These are phyloP conservation scores for Psephotus haematonotus DNA, from an alignment of 2,113 vertebrate species.

Conservation along the genomic window DNA sequence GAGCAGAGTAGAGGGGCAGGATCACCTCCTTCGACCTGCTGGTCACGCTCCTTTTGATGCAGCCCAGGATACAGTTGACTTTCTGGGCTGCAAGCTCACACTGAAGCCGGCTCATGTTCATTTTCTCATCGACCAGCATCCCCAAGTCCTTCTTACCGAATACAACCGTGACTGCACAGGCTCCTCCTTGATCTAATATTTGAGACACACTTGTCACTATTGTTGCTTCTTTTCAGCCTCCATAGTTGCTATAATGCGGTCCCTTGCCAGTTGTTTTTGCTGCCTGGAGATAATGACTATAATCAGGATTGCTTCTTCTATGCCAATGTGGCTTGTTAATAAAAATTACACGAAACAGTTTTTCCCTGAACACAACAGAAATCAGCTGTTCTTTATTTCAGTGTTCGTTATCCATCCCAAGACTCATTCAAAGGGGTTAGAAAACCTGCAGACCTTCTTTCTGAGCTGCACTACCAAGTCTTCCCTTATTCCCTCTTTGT, in stretches of 20 bases:
- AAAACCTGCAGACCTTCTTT: not conserved
- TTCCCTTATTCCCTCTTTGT: not conserved
- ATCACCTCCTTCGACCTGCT: no score
- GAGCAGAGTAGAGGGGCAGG: no score
- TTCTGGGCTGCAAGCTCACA: no score
- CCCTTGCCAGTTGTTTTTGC: not conserved
- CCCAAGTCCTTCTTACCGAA: not conserved
- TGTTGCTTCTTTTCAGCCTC: not conserved
- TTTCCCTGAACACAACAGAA: not conserved
- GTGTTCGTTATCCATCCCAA: not conserved
- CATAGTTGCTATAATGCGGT: not conserved
- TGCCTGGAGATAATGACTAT: not conserved
- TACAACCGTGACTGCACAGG: not conserved
- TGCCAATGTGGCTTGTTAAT: not conserved
- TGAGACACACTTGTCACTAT: not conserved
- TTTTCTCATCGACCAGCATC: no score
- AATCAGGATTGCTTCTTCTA: not conserved
- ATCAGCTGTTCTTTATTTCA: rapidly evolving
- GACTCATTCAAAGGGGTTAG: not conserved
- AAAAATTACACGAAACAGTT: not conserved
- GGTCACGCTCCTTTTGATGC: no score
- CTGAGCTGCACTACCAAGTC: rapidly evolving
- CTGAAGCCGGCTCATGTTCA: no score
- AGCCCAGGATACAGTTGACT: no score
- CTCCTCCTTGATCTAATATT: not conserved